Evolutionary conservation across 2,888 invertebrate species (phyloP).

Genomic region (Thelaira solivaga): DNA sequence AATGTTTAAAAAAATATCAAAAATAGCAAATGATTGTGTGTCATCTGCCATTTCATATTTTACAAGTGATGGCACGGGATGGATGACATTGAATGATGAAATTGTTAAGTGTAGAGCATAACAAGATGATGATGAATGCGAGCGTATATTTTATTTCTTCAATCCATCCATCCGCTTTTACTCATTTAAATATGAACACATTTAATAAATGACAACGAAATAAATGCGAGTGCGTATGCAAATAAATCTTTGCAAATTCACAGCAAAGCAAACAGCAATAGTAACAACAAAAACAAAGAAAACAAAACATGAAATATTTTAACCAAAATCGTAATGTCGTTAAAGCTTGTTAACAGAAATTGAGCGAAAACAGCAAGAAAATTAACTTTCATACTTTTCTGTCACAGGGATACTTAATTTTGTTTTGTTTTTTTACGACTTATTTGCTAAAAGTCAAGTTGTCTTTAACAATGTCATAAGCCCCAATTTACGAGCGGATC

Average conservation of each 20-base stretch:
- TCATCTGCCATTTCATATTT: too few species aligned
- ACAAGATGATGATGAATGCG: neutral
- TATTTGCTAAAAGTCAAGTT: slow-evolving; percentile 30
- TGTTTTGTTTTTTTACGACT: neutral
- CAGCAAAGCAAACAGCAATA: neutral
- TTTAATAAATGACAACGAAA: slow-evolving; percentile 14
- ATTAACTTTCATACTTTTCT: too few species aligned
- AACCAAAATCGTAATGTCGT: neutral
- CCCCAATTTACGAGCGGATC: slow-evolving; percentile 56
- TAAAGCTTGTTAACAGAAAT: neutral
- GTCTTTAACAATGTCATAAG: slow-evolving; percentile 45
- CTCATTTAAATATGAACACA: slow-evolving; percentile 29
- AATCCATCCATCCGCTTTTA: neutral
- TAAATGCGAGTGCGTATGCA: too few species aligned
- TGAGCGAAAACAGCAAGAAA: too few species aligned
- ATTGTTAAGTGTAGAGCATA: neutral
- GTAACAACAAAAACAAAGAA: neutral
- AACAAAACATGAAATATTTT: neutral
- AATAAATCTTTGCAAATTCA: neutral
- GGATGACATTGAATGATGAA: neutral
- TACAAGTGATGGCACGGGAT: too few species aligned
- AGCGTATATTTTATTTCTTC: neutral
- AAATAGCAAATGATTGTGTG: neutral
- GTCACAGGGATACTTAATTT: neutral
- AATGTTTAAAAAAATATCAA: neutral